phyloP scores from a whole-genome alignment of 2,113 vertebrate species.

The Phaethon lepturus region DNA sequence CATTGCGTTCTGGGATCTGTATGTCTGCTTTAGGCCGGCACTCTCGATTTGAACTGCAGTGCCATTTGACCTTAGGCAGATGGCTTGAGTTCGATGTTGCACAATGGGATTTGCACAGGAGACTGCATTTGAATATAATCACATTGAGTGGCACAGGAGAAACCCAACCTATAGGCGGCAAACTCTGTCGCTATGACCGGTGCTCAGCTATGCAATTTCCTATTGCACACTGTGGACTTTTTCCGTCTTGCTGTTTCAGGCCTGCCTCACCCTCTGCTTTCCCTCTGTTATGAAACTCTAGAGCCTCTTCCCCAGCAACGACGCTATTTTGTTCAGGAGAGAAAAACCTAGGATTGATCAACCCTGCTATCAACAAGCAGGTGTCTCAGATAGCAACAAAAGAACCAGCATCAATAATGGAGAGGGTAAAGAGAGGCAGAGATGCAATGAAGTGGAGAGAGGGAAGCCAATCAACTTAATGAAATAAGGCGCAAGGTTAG shows the following conservation, averaged over 20 bases:
- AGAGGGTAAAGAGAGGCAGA: background rate
- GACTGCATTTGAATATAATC: background rate
- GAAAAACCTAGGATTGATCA: background rate
- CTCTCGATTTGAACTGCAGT: background rate
- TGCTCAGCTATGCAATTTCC: background rate
- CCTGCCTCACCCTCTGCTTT: background rate
- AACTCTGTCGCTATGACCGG: background rate
- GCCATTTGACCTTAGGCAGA: background rate
- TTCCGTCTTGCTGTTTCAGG: background rate
- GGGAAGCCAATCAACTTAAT: conserved; percentile 44
- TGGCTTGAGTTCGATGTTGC: background rate
- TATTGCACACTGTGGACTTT: background rate
- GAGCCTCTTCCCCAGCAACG: background rate
- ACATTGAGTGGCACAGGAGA: background rate
- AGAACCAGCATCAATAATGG: conserved; percentile 37
- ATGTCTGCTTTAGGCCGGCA: background rate
- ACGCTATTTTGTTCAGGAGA: background rate
- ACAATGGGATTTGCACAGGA: background rate
- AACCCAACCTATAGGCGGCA: background rate
- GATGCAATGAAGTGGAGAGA: conserved; percentile 16
- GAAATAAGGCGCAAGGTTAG: conserved; percentile 47
- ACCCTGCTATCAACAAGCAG: background rate
- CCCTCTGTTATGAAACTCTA: background rate
- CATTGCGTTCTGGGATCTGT: background rate
- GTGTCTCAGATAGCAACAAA: background rate